Percentiles rank a stretch among this genome's conserved stretches.
Conservation (phyloP, 2,888 invertebrate species). For the Therioaphis trifolii region DNA sequence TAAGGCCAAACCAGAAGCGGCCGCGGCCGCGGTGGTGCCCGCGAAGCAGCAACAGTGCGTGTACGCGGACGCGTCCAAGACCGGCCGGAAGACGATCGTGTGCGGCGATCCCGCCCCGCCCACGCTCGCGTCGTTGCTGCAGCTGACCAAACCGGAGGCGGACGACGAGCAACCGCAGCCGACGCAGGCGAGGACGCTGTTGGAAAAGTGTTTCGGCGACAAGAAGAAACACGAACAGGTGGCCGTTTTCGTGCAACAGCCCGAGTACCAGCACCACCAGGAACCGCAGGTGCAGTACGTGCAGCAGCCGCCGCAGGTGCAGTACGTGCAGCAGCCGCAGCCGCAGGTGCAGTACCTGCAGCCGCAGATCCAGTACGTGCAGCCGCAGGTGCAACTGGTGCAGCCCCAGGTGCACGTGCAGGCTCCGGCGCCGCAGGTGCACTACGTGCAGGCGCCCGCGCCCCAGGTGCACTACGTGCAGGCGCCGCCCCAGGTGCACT, state of each 20-base stretch:
- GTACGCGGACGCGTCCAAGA: constrained; percentile 24
- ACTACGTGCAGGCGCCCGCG: background rate
- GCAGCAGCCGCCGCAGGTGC: background rate
- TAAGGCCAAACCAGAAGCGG: too few relatives aligned
- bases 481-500: background rate
- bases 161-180: background rate
- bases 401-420: constrained; percentile 8
- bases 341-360: background rate
- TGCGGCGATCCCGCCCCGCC: constrained; percentile 40
- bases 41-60: background rate
- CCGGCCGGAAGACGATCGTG: constrained; percentile 30
- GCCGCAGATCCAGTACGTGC: background rate
- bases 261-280: background rate
- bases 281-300: too few relatives aligned
- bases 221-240: background rate
- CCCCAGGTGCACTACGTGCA: constrained; percentile 3
- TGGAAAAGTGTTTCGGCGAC: background rate
- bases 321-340: background rate
- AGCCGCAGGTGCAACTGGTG: background rate
- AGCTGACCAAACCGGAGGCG: background rate
- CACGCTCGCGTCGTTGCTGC: background rate
- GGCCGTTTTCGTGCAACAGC: constrained; percentile 15
- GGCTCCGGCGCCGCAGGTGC: background rate
- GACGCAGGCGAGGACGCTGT: background rate
- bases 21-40: background rate